Evolutionary conservation across 2,113 vertebrate genomes (phyloP), one percentile per base, ranked within the genome.

Genomic region (Actenoides hombroni): DNA sequence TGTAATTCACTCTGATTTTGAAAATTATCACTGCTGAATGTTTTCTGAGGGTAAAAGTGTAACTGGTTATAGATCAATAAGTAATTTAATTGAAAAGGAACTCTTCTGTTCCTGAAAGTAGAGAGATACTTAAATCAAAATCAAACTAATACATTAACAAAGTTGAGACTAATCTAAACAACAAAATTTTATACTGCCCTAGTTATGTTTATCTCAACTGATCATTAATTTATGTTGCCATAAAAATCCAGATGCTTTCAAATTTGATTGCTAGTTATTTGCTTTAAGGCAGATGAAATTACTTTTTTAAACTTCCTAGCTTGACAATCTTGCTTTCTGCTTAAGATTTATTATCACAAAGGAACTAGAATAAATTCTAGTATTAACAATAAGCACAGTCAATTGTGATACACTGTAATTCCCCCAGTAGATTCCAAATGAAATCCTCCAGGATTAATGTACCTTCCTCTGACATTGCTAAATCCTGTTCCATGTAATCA

Each of bases 41-140:
- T 88, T 95, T 98, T 97, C 91, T 81, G 74, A 92, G 87, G 86
- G 74, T 94, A 95, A 96, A 97, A 96, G 92, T 95, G 33, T 97
- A 98, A 97, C 83, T 97, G 92, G 86, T 91, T 94, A 95, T 83
- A 68, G 96, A 98, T 98, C 97, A 96, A 97, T 97, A 98, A 94
- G 94, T 93, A 97, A 97, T 98, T 97, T 97, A 68, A 95, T 94
- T 92, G 75, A 75, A 83, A 84, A 97, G 73, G 46, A 95, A 96
- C 76, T 94, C 83, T n/a, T 91, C 85, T 95, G n/a, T 83, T 97
- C 89, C 68, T 84, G 54, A 44, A 97, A 97, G 78, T 39, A 85
- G 87, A 83, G 67, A 93, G 21, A 35, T 68, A 96, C 83, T 96
- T 96, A 96, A 96, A 93, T 96, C 93, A 96, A 92, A 97, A 88